phyloP scores from a whole-genome alignment of 1,140 invertebrate species.

The Apis cerana region DNA sequence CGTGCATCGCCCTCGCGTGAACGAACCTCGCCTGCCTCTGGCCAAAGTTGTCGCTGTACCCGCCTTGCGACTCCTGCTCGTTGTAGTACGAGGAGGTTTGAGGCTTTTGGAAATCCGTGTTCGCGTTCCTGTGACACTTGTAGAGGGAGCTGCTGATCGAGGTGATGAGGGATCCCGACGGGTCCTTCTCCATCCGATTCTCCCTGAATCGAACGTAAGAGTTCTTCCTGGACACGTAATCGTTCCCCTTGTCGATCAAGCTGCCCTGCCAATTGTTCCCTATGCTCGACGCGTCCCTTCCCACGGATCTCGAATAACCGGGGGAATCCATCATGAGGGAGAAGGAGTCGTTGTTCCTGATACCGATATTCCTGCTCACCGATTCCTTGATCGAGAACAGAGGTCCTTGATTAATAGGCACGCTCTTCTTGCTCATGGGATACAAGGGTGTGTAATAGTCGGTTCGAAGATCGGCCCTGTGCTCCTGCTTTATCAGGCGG shows the following conservation, averaged over 20 bases:
- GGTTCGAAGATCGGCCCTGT: too few species aligned
- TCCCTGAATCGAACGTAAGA: neutral
- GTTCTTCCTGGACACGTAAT: neutral
- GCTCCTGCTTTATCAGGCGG: neutral
- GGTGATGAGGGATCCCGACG: neutral
- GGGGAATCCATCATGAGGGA: too few species aligned
- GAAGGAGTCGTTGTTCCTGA: neutral
- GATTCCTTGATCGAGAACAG: neutral
- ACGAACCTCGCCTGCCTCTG: neutral
- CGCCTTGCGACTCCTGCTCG: neutral
- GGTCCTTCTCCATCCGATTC: neutral
- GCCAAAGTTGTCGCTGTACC: neutral
- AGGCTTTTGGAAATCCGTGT: neutral
- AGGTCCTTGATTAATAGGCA: too few species aligned
- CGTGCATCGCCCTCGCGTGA: too few species aligned
- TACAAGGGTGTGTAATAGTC: neutral
- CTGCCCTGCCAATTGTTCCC: neutral
- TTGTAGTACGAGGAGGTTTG: neutral
- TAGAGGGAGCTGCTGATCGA: constrained; percentile 15
- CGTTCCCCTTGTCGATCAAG: neutral
- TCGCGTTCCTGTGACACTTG: neutral
- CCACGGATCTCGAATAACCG: neutral
- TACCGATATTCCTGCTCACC: neutral
- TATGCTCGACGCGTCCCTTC: neutral
- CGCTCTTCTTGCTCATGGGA: neutral